Percentiles rank a stretch among this genome's conserved stretches.
Conservation (phyloP, 2,113 vertebrate genomes). For the Clinocottus analis region DNA sequence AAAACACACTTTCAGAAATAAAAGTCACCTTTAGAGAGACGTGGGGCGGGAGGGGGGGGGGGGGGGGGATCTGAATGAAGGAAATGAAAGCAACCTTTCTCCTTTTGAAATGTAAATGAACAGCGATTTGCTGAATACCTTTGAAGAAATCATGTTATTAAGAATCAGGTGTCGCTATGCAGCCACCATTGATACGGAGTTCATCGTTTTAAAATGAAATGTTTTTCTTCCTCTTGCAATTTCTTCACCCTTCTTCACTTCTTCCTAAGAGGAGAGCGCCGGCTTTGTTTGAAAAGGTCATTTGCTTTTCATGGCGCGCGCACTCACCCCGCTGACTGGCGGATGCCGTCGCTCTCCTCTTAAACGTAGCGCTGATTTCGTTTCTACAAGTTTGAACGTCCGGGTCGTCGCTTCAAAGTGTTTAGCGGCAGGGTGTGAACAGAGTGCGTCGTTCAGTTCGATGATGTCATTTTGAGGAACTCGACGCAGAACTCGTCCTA, state of each 20-base stretch:
- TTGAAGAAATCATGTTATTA: constrained; percentile 84
- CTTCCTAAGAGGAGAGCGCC: constrained; percentile 65
- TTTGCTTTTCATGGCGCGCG: constrained; percentile 57
- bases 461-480: not conserved
- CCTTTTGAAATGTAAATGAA: constrained; percentile 85
- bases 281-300: constrained; percentile 77
- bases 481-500: no score
- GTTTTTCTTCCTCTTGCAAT: constrained; percentile 71
- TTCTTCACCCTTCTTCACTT: constrained; percentile 71
- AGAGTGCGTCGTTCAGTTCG: not conserved
- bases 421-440: constrained; percentile 35
- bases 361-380: constrained; percentile 62
- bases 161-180: constrained; percentile 79
- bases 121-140: constrained; percentile 80
- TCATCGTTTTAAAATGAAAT: constrained; percentile 83
- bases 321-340: constrained; percentile 67
- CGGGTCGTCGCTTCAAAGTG: no score
- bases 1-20: constrained; percentile 76
- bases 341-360: constrained; percentile 68
- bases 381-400: constrained; percentile 60
- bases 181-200: constrained; percentile 77
- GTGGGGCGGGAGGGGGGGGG: no score
- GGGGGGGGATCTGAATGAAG: constrained; percentile 58
- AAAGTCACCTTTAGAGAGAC: constrained; percentile 77
- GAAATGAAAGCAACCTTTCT: constrained; percentile 83